Evolutionary conservation across 2,888 invertebrate species (phyloP).

Genomic region (Parthenolecanium corni): DNA sequence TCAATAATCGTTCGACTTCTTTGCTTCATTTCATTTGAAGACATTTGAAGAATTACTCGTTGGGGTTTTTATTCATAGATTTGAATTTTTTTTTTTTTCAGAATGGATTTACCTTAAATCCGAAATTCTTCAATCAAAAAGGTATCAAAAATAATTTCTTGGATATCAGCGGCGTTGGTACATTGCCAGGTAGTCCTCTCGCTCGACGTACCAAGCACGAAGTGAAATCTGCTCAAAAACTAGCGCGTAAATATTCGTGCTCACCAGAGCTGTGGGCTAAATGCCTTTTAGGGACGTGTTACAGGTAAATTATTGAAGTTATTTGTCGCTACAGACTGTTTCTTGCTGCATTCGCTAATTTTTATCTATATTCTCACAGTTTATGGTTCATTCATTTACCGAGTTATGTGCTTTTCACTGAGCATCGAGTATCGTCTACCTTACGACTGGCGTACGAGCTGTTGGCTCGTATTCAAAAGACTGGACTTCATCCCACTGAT

Average conservation of each 20-base stretch:
- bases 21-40: too few species aligned
- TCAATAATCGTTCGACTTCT: too few species aligned
- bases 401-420: conserved; percentile 57
- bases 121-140: conserved; percentile 39
- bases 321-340: not conserved
- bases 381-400: conserved; percentile 94
- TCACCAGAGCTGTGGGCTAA: conserved; percentile 87
- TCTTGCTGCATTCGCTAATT: conserved; percentile 5
- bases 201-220: conserved; percentile 90
- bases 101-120: conserved; percentile 37
- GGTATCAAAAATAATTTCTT: conserved; percentile 34
- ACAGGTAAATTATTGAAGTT: conserved; percentile 42
- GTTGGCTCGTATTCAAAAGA: conserved; percentile 73
- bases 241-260: conserved; percentile 48
- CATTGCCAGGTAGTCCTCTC: conserved; percentile 70
- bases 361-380: conserved; percentile 44
- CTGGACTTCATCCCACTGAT: conserved; percentile 56
- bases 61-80: too few species aligned
- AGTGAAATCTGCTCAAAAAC: conserved; percentile 79
- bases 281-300: conserved; percentile 75
- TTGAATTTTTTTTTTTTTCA: conserved; percentile 34
- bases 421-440: conserved; percentile 63
- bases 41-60: too few species aligned
- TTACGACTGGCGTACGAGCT: conserved; percentile 74
- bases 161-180: conserved; percentile 32